Conservation (phyloP, 2,797 vertebrate genomes). For the Pseudopleuronectes americanus region DNA sequence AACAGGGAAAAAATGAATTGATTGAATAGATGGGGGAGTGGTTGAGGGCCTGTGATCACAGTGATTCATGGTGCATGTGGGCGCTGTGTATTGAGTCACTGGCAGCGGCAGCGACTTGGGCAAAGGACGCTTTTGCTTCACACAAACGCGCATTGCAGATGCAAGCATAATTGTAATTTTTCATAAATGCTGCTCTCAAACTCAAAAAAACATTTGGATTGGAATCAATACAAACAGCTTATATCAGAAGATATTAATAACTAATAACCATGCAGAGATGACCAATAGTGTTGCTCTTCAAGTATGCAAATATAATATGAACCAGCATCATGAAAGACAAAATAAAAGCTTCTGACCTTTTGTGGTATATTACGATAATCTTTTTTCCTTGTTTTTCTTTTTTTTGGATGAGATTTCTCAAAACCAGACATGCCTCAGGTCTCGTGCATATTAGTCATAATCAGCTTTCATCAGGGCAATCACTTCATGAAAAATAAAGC, state of each 20-base stretch:
- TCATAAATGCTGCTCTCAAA: neutral
- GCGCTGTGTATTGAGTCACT: conserved; percentile 61
- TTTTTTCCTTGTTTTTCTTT: no score
- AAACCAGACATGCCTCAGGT: neutral
- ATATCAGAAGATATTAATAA: conserved; percentile 1
- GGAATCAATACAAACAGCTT: neutral
- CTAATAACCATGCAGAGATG: no score
- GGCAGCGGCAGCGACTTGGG: conserved; percentile 21
- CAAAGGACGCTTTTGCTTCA: conserved; percentile 27
- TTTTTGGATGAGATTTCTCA: neutral
- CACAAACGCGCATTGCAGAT: neutral
- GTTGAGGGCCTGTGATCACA: conserved; percentile 57
- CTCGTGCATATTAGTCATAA: no score
- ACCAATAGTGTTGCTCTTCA: no score
- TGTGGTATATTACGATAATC: no score
- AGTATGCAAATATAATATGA: no score
- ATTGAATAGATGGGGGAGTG: conserved; percentile 65
- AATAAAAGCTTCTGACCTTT: no score
- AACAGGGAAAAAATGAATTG: conserved; percentile 57
- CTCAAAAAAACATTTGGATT: neutral
- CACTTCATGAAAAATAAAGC: conserved; percentile 22
- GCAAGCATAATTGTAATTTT: neutral
- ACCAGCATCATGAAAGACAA: no score
- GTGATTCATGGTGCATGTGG: conserved; percentile 72
- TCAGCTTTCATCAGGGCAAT: neutral